Percentiles rank a stretch among this genome's conserved stretches.
phyloP scores from a whole-genome alignment of 1,140 invertebrate species.

The Gryon sp. region DNA sequence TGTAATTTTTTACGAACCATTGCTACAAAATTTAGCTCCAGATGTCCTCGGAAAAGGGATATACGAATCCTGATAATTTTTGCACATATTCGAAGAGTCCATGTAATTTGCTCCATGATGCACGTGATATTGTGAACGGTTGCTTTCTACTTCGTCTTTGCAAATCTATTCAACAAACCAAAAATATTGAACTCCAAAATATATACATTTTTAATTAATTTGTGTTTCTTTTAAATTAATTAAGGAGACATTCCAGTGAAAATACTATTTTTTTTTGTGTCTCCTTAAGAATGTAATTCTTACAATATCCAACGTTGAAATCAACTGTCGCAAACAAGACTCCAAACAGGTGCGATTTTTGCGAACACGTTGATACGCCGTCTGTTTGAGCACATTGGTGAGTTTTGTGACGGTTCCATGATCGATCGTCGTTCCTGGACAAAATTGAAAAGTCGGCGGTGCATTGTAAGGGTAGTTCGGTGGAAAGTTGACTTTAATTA shows the following conservation, averaged over 20 bases:
- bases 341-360: constrained; percentile 90
- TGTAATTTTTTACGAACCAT: constrained; percentile 77
- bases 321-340: constrained; percentile 87
- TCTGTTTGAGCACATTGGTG: constrained; percentile 86
- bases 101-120: constrained; percentile 76
- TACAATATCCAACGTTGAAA: constrained; percentile 84
- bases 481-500: constrained; percentile 90
- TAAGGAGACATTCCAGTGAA: no score
- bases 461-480: constrained; percentile 87
- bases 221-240: not conserved
- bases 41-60: constrained; percentile 97
- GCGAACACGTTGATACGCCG: constrained; percentile 86
- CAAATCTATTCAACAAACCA: no score
- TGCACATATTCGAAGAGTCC: constrained; percentile 71
- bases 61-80: constrained; percentile 85
- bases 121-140: constrained; percentile 72
- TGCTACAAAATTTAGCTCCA: constrained; percentile 94
- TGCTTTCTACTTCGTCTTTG: constrained; percentile 76
- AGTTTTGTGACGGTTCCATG: constrained; percentile 82
- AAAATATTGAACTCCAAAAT: no score
- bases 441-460: constrained; percentile 87
- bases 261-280: constrained; percentile 4
- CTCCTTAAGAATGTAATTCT: constrained; percentile 40
- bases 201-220: no score
- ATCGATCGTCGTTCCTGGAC: constrained; percentile 82